Evolutionary conservation across 92 coral and sea anemone species (phyloP).

Genomic region (Actinernus sp.): DNA sequence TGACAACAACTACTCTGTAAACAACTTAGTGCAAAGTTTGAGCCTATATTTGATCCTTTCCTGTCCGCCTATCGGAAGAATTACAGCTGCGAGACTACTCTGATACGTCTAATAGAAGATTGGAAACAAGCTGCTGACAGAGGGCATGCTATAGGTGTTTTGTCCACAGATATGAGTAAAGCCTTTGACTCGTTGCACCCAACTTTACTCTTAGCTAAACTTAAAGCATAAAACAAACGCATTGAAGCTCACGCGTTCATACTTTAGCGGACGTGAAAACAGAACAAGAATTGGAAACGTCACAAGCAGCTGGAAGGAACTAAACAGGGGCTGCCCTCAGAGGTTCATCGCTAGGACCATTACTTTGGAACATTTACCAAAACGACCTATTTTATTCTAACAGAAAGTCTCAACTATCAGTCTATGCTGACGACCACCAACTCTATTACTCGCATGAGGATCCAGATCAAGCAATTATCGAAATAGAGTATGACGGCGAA

Average conservation of each 20-base stretch:
- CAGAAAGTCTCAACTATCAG: conserved; percentile 47
- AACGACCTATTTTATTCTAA: conserved; percentile 63
- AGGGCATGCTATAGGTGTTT: conserved; percentile 23
- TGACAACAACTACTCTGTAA: conserved; percentile 15
- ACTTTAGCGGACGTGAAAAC: conserved; percentile 38
- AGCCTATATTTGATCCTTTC: conserved; percentile 26
- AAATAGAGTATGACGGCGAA: conserved; percentile 22
- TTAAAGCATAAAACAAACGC: conserved; percentile 51
- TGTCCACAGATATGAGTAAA: conserved; percentile 54
- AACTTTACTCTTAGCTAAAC: conserved; percentile 47
- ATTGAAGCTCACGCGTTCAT: conserved; percentile 18
- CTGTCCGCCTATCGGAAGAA: conserved; percentile 41
- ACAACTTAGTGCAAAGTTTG: conserved; percentile 20
- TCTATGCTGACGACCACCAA: conserved; percentile 72
- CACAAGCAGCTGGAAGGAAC: conserved; percentile 27
- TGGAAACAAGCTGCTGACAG: conserved; percentile 41
- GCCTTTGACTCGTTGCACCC: conserved; percentile 74
- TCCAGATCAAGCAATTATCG: conserved; percentile 15
- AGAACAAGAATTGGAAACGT: conserved; percentile 26
- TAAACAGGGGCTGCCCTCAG: conserved; percentile 59
- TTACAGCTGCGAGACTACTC: conserved; percentile 54
- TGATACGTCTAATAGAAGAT: conserved; percentile 49
- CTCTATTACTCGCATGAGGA: conserved; percentile 30
- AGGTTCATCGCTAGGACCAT: conserved; percentile 62
- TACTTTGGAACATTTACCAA: conserved; percentile 64